These are phyloP conservation scores for Fistularia tabacaria DNA, from an alignment of 2,797 vertebrate genomes.

Conservation along the genomic window DNA sequence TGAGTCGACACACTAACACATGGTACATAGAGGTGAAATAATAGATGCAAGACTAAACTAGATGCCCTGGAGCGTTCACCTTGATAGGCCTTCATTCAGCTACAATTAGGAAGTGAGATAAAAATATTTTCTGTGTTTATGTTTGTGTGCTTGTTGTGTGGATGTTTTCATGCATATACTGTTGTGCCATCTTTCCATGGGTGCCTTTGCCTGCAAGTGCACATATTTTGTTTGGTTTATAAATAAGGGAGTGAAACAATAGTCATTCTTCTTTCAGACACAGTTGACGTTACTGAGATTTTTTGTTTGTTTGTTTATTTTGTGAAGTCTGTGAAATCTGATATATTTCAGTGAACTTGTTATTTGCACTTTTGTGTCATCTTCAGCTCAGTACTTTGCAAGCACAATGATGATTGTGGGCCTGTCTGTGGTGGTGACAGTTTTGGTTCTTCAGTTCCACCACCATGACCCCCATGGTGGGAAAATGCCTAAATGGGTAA, in stretches of 20 bases:
- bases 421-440: constrained; percentile 88
- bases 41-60: constrained; percentile 15
- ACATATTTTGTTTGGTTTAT: too few species aligned
- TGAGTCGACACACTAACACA: constrained; percentile 22
- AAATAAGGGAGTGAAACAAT: too few species aligned
- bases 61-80: neutral
- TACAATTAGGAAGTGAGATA: constrained; percentile 1
- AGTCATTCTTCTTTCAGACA: too few species aligned
- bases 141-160: neutral
- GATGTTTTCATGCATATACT: neutral
- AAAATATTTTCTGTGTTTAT: constrained; percentile 5
- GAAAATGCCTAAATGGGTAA: constrained; percentile 91
- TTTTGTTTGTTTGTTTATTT: too few species aligned
- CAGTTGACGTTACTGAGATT: too few species aligned
- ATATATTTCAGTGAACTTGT: neutral
- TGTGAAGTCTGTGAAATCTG: neutral
- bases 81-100: constrained; percentile 6
- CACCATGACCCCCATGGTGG: constrained; percentile 89
- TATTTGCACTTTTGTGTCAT: constrained; percentile 4
- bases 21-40: constrained; percentile 15
- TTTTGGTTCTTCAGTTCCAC: constrained; percentile 89
- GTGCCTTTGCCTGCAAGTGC: too few species aligned
- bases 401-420: constrained; percentile 94
- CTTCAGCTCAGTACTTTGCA: constrained; percentile 88
- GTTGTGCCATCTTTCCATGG: too few species aligned